phyloP scores from a whole-genome alignment of 2,888 invertebrate genomes.

The Amphiduros pacificus region DNA sequence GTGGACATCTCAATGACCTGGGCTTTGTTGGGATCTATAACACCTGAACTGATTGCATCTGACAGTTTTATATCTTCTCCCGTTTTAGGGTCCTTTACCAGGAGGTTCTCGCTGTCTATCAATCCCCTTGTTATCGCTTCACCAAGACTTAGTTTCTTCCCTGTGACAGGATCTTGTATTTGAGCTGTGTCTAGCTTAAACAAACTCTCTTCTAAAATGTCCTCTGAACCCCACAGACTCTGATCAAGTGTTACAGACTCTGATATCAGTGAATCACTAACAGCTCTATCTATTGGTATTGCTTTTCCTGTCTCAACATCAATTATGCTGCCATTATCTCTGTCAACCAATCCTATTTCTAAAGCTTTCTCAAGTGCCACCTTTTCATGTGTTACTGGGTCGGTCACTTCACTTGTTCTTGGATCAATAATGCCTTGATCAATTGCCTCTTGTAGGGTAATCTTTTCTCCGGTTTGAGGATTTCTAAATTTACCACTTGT shows the following conservation, averaged over 20 bases:
- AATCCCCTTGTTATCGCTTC: constrained; percentile 50
- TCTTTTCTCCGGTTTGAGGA: constrained; percentile 35
- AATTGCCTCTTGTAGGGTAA: constrained; percentile 73
- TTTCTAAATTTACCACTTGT: constrained; percentile 14
- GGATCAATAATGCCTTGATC: constrained; percentile 57
- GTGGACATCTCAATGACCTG: constrained; percentile 4
- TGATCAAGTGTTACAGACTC: constrained; percentile 38
- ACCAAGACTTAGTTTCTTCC: constrained; percentile 9
- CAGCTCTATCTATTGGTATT: constrained; percentile 43
- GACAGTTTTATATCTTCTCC: constrained; percentile 80
- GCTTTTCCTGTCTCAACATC: constrained; percentile 68
- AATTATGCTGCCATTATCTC: constrained; percentile 27
- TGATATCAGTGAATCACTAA: constrained; percentile 23
- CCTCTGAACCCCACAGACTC: constrained; percentile 5
- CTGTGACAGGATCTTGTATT: constrained; percentile 57
- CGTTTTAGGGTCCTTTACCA: constrained; percentile 55
- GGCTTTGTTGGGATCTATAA: constrained; percentile 7
- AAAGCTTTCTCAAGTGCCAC: constrained; percentile 72
- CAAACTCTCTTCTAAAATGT: constrained; percentile 56
- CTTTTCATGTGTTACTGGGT: constrained; percentile 67
- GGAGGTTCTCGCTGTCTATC: constrained; percentile 65
- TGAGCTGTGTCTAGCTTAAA: constrained; percentile 76
- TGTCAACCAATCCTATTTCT: constrained; percentile 71
- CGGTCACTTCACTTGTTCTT: constrained; percentile 52
- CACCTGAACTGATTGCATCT: constrained; percentile 83